Percentiles rank a stretch among this genome's conserved stretches.
Conservation (phyloP, 1,140 invertebrate genomes). For the Pseudomyrmex concolor region DNA sequence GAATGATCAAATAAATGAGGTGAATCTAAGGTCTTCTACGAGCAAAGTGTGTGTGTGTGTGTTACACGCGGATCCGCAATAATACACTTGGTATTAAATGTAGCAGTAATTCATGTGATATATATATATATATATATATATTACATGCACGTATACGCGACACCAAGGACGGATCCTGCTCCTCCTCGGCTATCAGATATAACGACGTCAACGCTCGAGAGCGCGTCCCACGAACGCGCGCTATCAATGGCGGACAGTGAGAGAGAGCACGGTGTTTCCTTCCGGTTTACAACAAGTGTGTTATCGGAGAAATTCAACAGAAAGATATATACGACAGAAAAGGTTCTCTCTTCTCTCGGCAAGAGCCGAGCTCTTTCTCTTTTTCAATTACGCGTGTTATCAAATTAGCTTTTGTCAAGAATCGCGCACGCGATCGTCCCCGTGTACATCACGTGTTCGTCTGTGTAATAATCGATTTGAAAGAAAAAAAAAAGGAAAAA, state of each 20-base stretch:
- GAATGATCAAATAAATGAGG: background rate
- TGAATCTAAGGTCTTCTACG: too few relatives aligned
- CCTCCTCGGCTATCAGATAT: slow-evolving; percentile 64
- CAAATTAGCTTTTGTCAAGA: background rate
- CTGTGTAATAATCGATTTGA: too few relatives aligned
- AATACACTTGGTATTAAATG: slow-evolving; percentile 9
- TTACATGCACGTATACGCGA: background rate
- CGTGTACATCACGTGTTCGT: too few relatives aligned
- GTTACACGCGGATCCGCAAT: background rate
- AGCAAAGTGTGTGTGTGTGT: too few relatives aligned
- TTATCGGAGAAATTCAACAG: slow-evolving; percentile 53
- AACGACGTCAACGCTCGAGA: slow-evolving; percentile 69
- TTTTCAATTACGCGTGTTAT: background rate
- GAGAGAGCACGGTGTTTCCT: slow-evolving; percentile 65
- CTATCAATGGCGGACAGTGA: slow-evolving; percentile 64
- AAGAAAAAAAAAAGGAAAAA: too few relatives aligned
- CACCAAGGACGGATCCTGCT: background rate
- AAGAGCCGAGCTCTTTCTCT: too few relatives aligned
- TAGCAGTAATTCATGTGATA: background rate
- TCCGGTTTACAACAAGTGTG: slow-evolving; percentile 55
- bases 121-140: too few relatives aligned
- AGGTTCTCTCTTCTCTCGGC: background rate
- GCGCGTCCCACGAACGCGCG: slow-evolving; percentile 71
- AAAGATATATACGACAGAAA: background rate
- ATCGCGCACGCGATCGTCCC: too few relatives aligned